Evolutionary conservation across 1,140 invertebrate genomes (phyloP), one percentile per base, ranked within the genome.

Genomic region (Nebria ingens): DNA sequence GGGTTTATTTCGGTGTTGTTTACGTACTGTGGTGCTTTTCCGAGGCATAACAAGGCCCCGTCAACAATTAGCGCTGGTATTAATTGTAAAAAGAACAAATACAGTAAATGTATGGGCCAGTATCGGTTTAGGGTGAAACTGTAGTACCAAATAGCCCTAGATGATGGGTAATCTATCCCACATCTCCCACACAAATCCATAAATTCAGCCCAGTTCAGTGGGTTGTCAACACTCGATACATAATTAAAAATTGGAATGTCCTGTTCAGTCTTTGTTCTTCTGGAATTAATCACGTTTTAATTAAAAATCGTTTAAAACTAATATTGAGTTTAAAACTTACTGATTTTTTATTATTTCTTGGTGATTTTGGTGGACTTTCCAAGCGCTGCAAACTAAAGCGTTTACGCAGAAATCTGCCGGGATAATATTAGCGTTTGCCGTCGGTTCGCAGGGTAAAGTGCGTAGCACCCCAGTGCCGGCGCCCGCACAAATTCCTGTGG

Each of bases 391-490:
- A 34, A 95, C 82, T 40, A 93, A 76, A 34, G 86, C 80, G 66
- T 91, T 91, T n/a, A 91, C 84, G 2, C 85, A 85, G 57, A 84
- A 80, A 73, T 96, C 93, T 0, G 89, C 91, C 0, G 93, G 93
- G 21, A 96, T 85, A 2, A 96, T 73, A 61, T 96, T 91, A 0
- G 90, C 86, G 6, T 79, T 75, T 40, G 79, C 77, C 1, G 76
- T 65, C 11, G 62, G 57, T 55, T 83, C 71, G 58, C 85, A 85
- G 52, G 84, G 77, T 57, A 93, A 68, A 1, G 81, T 81, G 21
- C 84, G 76, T 1, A 93, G 62, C 12, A 93, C 72, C 21, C 90
- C 91, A 54, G 85, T 77, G n/a, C 74, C 80, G 50, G 69, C 64
- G 4, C 70, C 73, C 6, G 63, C 64, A 23, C 25, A 51, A 6